Base-by-base conservation (phyloP, 2,797 vertebrate species). In the Leuciscus waleckii region DNA sequence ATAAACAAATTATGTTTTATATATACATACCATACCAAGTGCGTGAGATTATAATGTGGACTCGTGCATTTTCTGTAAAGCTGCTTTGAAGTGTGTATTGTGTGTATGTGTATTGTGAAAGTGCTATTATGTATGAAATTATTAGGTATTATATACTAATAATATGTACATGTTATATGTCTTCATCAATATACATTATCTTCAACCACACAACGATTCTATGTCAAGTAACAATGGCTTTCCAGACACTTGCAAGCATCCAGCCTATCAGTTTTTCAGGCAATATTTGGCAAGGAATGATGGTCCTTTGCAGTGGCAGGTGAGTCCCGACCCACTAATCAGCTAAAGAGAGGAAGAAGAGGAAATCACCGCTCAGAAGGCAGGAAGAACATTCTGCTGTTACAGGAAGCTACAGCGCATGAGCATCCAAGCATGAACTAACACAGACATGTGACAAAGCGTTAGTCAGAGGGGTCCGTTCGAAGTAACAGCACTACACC, bases 351-450 rank as follows among this genome's bases (percentile, higher is more conserved):
- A 67, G 51, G 75, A 71, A 81, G 63, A 54, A 4, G 56, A 17
- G 5, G 29, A 58, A n/a, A 51, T 56, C 26, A 79, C 21, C 79
- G 32, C 65, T 79, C 74, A 26, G 69, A 83, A 67, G 61, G 43
- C 79, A 56, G 73, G 63, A 61, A 82, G 70, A 35, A 85, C 61
- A 43, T 56, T 46, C 41, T 70, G 79, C 21, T n/a, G 51, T 81
- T 84, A 51, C 73, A 84, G 39, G 85, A 84, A 88, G 46, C 26
- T 56, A 21, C 49, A 56, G n/a, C 51, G 11, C 79, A 26, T 19
- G 17, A 41, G 35, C 67, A 5, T 82, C 39, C 37, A 43, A 82
- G 54, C 39, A 73, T 70, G 63, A 29, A 67, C 39, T 35, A 63
- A 17, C 68, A 43, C 43, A 74, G 63, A 76, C 37, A 41, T 69